Percentiles rank a stretch among this genome's conserved stretches.
Evolutionary conservation across 2,113 vertebrate genomes (phyloP).

Genomic region (Ovis aries): DNA sequence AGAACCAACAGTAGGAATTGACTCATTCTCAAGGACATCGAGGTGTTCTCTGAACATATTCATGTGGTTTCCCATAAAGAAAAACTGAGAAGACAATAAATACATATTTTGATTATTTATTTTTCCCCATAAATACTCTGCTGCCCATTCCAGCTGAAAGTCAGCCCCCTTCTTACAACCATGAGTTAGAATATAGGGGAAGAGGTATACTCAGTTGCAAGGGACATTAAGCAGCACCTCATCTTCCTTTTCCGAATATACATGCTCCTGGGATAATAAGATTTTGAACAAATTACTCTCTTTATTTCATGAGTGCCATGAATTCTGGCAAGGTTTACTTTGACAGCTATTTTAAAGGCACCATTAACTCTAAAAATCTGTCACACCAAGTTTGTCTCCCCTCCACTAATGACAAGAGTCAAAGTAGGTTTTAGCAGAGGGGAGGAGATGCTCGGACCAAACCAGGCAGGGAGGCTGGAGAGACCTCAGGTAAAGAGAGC

Average conservation of each 20-base stretch:
- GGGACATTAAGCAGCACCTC: constrained; percentile 54
- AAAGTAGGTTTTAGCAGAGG: background rate
- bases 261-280: constrained; percentile 30
- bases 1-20: background rate
- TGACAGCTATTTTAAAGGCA: constrained; percentile 50
- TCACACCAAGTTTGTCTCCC: background rate
- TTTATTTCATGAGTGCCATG: constrained; percentile 46
- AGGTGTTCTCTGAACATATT: background rate
- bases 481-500: background rate
- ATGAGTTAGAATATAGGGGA: background rate
- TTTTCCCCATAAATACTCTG: background rate
- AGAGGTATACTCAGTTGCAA: constrained; percentile 38
- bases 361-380: constrained; percentile 27
- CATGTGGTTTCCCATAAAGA: background rate
- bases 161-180: background rate
- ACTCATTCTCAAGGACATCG: background rate
- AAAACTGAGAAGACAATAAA: background rate
- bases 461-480: background rate
- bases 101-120: background rate
- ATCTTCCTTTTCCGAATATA: constrained; percentile 5
- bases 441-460: background rate
- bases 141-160: background rate
- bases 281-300: constrained; percentile 42
- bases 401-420: constrained; percentile 39
- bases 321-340: constrained; percentile 44